Evolutionary conservation across 64 coral and sea anemone species (phyloP), one percentile per base, ranked within the genome.

Genomic region (Acropora yongei): DNA sequence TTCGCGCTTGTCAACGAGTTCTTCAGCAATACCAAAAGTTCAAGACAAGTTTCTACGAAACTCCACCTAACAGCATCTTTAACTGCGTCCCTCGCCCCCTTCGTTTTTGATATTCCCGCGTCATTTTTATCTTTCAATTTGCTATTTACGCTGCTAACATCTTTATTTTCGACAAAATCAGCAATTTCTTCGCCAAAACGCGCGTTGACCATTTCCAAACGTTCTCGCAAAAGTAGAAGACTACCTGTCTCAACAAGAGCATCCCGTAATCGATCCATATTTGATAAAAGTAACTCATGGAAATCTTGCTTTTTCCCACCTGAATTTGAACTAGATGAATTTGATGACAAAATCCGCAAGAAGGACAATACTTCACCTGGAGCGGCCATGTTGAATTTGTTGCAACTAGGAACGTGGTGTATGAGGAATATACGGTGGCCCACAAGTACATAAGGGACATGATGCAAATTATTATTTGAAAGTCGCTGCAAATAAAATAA

Each of bases 11-110:
- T 19, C 41, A 92, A 83, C 67, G 74, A 71, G 12, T 13, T 45
- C 39, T 89, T 89, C 1, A 96, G 49, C 46, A 89, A 58, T 41
- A 77, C 76, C 44, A 96, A 48, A 47, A 96, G 76, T 44, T 88
- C 72, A 69, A 92, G 75, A 77, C 94, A 96, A 3, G 77, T 63
- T 78, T 89, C 77, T 1, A 96, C 94, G 69, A 84, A 96, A 17
- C 50, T 78, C 94, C 94, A 96, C 68, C 90, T 92, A 12, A 53
- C 50, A 8, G 44, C 8, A 61, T 46, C 44, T 85, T 84, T 75
- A 42, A 1, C 2, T 18, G 10, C n/a, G 11, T 46, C n/a, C 66
- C 30, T 30, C 30, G 5, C 51, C 51, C 51, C 17, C 18, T 17
- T 60, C 14, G 2, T n/a, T 1, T 80, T 80, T 41, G 2, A 19